Evolutionary conservation across 2,113 vertebrate species (phyloP).

Genomic region (Eulacestoma nigropectus): DNA sequence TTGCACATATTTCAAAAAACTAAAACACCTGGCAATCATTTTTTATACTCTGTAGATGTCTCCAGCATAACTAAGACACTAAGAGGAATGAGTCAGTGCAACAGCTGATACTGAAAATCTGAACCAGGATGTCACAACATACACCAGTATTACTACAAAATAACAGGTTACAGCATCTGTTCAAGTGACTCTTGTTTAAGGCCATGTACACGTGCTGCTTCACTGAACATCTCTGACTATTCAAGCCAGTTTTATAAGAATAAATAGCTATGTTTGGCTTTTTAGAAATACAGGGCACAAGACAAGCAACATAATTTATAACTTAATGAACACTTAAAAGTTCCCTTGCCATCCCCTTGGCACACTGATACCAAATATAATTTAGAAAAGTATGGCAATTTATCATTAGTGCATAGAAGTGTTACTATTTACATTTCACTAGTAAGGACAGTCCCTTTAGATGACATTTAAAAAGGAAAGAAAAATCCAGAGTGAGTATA

Average conservation of each 20-base stretch:
- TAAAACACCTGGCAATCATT: background rate
- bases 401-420: background rate
- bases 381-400: background rate
- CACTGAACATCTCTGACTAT: background rate
- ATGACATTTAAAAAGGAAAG: background rate
- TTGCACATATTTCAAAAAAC: background rate
- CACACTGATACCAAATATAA: background rate
- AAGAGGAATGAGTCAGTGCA: background rate
- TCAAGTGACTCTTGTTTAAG: background rate
- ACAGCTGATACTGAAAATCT: background rate
- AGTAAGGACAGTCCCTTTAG: background rate
- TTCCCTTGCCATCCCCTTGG: background rate
- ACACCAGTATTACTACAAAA: background rate
- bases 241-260: background rate
- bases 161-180: background rate
- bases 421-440: background rate
- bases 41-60: background rate
- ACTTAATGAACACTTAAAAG: background rate
- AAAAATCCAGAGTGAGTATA: background rate
- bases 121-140: background rate
- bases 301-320: background rate
- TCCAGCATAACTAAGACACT: background rate
- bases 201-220: background rate
- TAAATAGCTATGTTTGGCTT: background rate
- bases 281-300: background rate